Evolutionary conservation across 92 coral and sea anemone species (phyloP).

Genomic region (Zoanthus sansibaricus): DNA sequence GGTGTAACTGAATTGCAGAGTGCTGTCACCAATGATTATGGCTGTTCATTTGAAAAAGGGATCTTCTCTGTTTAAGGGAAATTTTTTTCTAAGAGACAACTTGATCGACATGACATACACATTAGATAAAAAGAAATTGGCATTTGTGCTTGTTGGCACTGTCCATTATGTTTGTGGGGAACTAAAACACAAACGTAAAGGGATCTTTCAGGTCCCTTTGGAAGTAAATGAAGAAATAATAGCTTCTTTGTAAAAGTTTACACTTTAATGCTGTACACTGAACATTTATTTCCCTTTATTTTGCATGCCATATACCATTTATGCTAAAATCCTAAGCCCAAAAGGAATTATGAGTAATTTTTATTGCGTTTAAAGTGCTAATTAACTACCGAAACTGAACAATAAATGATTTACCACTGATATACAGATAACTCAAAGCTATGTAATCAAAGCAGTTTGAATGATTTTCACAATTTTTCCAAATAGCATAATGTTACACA

Average conservation of each 20-base stretch:
- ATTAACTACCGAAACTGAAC: neutral
- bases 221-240: neutral
- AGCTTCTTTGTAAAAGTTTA: no score
- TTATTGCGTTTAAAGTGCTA: neutral
- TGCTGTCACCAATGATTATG: slow-evolving; percentile 60
- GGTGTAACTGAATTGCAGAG: slow-evolving; percentile 61
- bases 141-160: slow-evolving; percentile 47
- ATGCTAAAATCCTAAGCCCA: neutral
- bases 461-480: neutral
- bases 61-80: slow-evolving; percentile 32
- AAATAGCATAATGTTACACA: neutral
- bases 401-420: neutral
- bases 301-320: neutral
- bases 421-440: neutral
- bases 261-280: neutral
- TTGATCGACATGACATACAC: slow-evolving; percentile 6
- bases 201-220: neutral
- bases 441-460: neutral
- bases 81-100: no score
- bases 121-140: slow-evolving; percentile 37
- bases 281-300: neutral
- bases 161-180: neutral
- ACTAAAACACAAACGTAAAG: neutral
- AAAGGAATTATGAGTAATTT: slow-evolving; percentile 9
- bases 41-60: slow-evolving; percentile 37